Percentiles rank a stretch among this genome's conserved stretches.
These are phyloP conservation scores for Bombyx huttoni DNA, from an alignment of 2,888 invertebrate genomes.

Conservation along the genomic window DNA sequence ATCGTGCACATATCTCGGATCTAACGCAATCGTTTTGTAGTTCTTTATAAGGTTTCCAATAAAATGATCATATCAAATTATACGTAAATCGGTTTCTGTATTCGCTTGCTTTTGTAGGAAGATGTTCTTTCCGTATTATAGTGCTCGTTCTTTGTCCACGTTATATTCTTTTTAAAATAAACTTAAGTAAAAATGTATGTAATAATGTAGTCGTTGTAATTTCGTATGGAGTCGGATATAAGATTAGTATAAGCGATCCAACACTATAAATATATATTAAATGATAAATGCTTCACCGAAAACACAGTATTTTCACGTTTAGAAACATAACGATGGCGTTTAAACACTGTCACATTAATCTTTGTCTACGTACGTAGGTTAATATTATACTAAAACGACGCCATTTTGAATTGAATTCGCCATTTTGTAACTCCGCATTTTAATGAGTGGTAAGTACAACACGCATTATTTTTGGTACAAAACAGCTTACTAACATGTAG, in stretches of 20 bases:
- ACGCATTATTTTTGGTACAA: constrained; percentile 34
- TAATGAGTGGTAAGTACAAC: constrained; percentile 18
- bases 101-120: constrained; percentile 52
- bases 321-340: constrained; percentile 5
- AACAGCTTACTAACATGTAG: constrained; percentile 19
- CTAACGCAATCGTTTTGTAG: constrained; percentile 21
- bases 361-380: constrained; percentile 4
- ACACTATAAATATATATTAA: constrained; percentile 54
- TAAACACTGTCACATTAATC: constrained; percentile 1
- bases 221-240: constrained; percentile 55
- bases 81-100: constrained; percentile 49
- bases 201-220: constrained; percentile 55
- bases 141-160: constrained; percentile 22
- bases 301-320: constrained; percentile 7
- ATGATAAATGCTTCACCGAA: constrained; percentile 32
- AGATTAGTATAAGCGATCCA: constrained; percentile 39
- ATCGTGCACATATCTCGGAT: background rate
- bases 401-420: constrained; percentile 20
- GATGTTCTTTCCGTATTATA: constrained; percentile 23
- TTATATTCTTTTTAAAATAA: constrained; percentile 37
- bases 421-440: constrained; percentile 19
- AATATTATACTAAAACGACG: constrained; percentile 7
- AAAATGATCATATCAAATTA: constrained; percentile 69
- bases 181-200: constrained; percentile 29
- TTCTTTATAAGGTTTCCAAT: constrained; percentile 39